Conservation (phyloP, 2,113 vertebrate genomes). For the Aldabrachelys gigantea region DNA sequence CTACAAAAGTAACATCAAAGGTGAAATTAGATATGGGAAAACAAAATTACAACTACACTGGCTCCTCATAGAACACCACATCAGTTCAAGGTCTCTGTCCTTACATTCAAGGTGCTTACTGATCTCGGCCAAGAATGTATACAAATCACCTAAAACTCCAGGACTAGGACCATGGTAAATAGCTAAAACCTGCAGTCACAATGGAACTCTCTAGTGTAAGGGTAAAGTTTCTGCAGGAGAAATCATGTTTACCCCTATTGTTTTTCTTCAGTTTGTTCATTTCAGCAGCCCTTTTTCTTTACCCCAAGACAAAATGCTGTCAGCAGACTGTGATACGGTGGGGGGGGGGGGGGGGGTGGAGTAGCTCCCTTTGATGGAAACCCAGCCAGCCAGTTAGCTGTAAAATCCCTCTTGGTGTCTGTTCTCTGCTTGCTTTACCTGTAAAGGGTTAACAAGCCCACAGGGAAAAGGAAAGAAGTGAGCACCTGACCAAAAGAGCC, state of each 20-base stretch:
- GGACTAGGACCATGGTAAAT: neutral
- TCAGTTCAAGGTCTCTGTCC: neutral
- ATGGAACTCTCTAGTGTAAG: neutral
- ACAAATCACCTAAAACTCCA: neutral
- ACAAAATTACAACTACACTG: neutral
- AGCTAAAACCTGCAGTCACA: neutral
- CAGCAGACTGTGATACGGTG: too few relatives aligned
- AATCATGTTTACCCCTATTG: neutral
- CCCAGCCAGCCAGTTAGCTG: too few relatives aligned
- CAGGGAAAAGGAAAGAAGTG: too few relatives aligned
- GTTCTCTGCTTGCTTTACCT: too few relatives aligned
- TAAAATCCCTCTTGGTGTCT: too few relatives aligned
- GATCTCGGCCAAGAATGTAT: neutral
- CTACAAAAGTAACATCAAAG: neutral
- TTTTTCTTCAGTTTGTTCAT: too few relatives aligned
- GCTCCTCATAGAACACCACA: neutral
- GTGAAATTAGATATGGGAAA: neutral
- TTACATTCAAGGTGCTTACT: slow-evolving; percentile 10
- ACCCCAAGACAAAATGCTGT: too few relatives aligned
- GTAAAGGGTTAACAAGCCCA: too few relatives aligned
- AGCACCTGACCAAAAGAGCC: too few relatives aligned
- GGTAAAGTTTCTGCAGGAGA: neutral
- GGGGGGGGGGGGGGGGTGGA: fast-evolving
- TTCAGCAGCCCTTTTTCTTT: too few relatives aligned
- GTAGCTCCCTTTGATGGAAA: too few relatives aligned